phyloP scores from a whole-genome alignment of 2,888 invertebrate species.

The Hypena proboscidalis region DNA sequence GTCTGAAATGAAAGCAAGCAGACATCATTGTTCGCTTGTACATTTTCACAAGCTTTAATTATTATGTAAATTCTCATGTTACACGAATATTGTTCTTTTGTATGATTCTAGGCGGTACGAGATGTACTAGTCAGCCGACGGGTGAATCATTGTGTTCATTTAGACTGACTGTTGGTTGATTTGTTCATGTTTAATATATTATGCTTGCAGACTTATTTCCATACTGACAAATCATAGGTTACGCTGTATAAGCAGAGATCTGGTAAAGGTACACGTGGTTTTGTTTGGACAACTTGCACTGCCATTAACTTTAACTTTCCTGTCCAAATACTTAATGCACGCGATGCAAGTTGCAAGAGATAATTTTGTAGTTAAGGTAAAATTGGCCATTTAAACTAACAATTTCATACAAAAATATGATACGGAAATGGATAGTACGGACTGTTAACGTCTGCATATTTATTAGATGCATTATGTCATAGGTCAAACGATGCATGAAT shows the following conservation, averaged over 20 bases:
- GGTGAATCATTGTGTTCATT: constrained; percentile 61
- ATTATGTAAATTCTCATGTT: constrained; percentile 35
- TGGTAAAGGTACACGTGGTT: constrained; percentile 25
- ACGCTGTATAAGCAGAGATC: constrained; percentile 34
- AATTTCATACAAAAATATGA: too few relatives aligned
- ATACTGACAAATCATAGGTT: constrained; percentile 51
- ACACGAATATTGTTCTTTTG: constrained; percentile 30
- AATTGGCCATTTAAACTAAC: too few relatives aligned
- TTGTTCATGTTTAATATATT: constrained; percentile 57
- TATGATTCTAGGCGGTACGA: constrained; percentile 22
- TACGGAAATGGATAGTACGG: too few relatives aligned
- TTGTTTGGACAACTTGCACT: constrained; percentile 19
- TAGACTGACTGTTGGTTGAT: constrained; percentile 58
- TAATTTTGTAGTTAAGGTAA: too few relatives aligned
- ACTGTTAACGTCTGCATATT: too few relatives aligned
- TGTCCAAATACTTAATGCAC: too few relatives aligned
- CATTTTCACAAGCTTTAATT: constrained; percentile 31
- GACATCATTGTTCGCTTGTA: constrained; percentile 31
- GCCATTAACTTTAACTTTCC: too few relatives aligned
- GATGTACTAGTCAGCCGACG: constrained; percentile 25
- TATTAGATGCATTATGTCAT: too few relatives aligned
- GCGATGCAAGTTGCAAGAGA: too few relatives aligned
- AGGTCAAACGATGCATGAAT: too few relatives aligned
- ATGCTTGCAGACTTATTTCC: constrained; percentile 52
- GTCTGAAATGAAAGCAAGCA: constrained; percentile 26